These are phyloP conservation scores for Drosophila seguyi DNA, from an alignment of 1,140 invertebrate species.

Conservation along the genomic window DNA sequence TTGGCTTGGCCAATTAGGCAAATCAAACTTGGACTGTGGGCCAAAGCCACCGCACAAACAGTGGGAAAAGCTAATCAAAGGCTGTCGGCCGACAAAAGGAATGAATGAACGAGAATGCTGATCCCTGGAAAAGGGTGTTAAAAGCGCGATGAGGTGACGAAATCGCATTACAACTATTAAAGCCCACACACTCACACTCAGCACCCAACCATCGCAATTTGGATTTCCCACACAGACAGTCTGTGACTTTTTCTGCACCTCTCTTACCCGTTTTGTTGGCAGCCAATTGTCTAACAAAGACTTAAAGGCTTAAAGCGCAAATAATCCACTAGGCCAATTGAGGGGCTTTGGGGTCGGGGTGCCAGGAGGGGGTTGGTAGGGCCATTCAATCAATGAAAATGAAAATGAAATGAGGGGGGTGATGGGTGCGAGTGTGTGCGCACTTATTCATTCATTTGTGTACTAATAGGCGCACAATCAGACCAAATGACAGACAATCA, in stretches of 20 bases:
- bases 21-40: slow-evolving; percentile 47
- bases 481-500: slow-evolving; percentile 78
- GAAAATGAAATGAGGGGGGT: slow-evolving; percentile 51
- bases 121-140: slow-evolving; percentile 9
- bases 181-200: slow-evolving; percentile 23
- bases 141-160: slow-evolving; percentile 44
- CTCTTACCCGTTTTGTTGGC: slow-evolving; percentile 30
- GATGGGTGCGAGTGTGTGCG: slow-evolving; percentile 49
- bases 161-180: slow-evolving; percentile 78
- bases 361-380: neutral
- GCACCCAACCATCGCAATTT: slow-evolving; percentile 12
- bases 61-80: slow-evolving; percentile 46
- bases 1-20: slow-evolving; percentile 45
- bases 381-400: slow-evolving; percentile 80
- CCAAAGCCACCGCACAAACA: slow-evolving; percentile 22
- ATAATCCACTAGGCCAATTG: slow-evolving; percentile 71
- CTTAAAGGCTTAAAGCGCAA: slow-evolving; percentile 80
- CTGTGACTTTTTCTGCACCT: neutral
- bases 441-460: slow-evolving; percentile 82
- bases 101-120: slow-evolving; percentile 6
- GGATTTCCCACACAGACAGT: slow-evolving; percentile 1
- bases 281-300: slow-evolving; percentile 81
- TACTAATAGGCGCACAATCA: slow-evolving; percentile 82
- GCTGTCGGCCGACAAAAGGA: slow-evolving; percentile 20
- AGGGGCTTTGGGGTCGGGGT: slow-evolving; percentile 10